Evolutionary conservation across 2,113 vertebrate species (phyloP).

Genomic region (Chinchilla lanigera): DNA sequence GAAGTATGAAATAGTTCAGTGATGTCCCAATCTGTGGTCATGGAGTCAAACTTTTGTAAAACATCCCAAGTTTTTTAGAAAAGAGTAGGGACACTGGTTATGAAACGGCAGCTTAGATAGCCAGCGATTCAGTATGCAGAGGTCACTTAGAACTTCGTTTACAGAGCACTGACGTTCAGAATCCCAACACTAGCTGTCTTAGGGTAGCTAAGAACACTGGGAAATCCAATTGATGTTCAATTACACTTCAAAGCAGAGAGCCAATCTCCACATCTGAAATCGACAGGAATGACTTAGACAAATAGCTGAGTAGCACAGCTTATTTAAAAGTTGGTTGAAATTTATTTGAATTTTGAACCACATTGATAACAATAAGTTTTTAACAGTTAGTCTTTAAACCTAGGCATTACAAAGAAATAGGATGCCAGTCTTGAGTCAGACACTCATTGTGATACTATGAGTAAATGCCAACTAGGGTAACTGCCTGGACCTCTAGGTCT

Average conservation of each 20-base stretch:
- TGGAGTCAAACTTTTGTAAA: constrained; percentile 31
- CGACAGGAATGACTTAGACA: constrained; percentile 32
- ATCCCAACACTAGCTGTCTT: neutral
- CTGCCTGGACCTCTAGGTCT: neutral
- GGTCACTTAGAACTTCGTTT: neutral
- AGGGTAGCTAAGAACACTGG: neutral
- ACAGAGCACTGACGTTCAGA: constrained; percentile 20
- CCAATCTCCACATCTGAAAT: constrained; percentile 29
- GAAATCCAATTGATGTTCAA: neutral
- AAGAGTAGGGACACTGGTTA: neutral
- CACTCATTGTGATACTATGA: constrained; percentile 38
- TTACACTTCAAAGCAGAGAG: constrained; percentile 2
- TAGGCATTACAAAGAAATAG: constrained; percentile 37
- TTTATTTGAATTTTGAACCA: constrained; percentile 34
- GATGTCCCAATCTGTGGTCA: neutral
- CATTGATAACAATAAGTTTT: constrained; percentile 10
- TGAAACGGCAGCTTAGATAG: neutral
- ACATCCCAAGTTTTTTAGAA: constrained; percentile 4
- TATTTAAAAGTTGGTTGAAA: constrained; percentile 62
- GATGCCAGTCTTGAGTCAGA: neutral
- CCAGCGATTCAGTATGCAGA: neutral
- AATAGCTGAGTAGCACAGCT: neutral
- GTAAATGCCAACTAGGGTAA: neutral
- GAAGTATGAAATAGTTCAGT: constrained; percentile 20
- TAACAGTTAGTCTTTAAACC: constrained; percentile 15